These are phyloP conservation scores for Paraplagusia blochii DNA, from an alignment of 2,113 vertebrate species.

Conservation along the genomic window DNA sequence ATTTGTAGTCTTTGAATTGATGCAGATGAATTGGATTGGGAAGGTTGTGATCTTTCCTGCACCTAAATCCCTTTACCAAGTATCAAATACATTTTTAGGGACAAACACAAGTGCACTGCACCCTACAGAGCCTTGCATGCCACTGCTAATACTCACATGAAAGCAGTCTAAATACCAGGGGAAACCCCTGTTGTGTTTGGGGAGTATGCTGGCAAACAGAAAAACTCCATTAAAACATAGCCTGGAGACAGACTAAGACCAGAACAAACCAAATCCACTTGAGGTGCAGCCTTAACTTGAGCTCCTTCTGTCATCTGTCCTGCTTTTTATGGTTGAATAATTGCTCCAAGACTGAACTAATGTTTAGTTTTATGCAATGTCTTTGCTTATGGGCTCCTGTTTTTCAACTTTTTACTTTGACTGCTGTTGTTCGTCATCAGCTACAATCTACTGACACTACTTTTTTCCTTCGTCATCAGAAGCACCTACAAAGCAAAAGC, in stretches of 20 bases:
- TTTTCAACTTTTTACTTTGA: neutral
- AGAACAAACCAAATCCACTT: conserved; percentile 19
- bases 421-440: neutral
- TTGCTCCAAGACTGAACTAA: no score
- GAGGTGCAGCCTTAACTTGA: conserved; percentile 35
- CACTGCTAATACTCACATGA: conserved; percentile 1
- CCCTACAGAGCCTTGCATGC: no score
- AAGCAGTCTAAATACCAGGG: conserved; percentile 3
- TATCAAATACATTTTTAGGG: no score
- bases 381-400: no score
- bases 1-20: no score
- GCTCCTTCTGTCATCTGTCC: neutral
- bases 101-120: no score
- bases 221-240: conserved; percentile 41
- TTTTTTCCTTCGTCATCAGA: neutral
- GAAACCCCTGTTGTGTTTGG: conserved; percentile 19
- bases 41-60: no score
- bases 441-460: conserved; percentile 8
- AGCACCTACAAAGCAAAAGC: neutral
- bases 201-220: conserved; percentile 2
- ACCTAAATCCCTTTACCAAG: no score
- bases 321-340: no score
- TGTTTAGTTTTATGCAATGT: no score
- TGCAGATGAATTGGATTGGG: no score
- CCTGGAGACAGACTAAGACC: conserved; percentile 13